Evolutionary conservation across 2,888 invertebrate genomes (phyloP).

Genomic region (Xanthorhoe spadicearia): DNA sequence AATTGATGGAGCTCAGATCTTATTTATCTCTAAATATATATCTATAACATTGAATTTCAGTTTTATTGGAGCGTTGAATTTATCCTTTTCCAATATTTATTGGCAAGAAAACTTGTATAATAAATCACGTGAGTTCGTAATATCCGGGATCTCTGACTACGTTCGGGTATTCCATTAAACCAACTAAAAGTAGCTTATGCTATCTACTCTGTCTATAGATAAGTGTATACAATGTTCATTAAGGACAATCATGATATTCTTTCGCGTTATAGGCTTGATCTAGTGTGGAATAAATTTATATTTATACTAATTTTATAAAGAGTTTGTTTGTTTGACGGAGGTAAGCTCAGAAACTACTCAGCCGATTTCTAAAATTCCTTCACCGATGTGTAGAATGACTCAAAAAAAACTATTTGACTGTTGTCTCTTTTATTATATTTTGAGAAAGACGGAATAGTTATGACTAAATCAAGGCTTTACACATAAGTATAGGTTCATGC

Average conservation of each 20-base stretch:
- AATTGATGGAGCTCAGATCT: too few species aligned
- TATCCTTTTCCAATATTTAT: conserved; percentile 23
- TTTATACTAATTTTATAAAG: too few species aligned
- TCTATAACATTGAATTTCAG: conserved; percentile 3
- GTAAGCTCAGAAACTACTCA: too few species aligned
- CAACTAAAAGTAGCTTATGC: neutral
- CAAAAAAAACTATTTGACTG: too few species aligned
- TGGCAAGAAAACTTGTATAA: conserved; percentile 13
- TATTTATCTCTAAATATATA: too few species aligned
- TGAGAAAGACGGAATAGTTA: neutral
- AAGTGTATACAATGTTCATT: neutral
- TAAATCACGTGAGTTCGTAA: conserved; percentile 17
- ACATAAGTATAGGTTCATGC: conserved; percentile 30
- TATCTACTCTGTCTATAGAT: neutral
- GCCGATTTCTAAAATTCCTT: too few species aligned
- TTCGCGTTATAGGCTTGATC: too few species aligned
- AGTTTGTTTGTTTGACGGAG: too few species aligned
- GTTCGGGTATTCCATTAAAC: conserved; percentile 23
- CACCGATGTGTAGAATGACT: too few species aligned
- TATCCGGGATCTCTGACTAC: conserved; percentile 19
- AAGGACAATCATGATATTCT: too few species aligned
- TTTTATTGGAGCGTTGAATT: conserved; percentile 3
- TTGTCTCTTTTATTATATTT: too few species aligned
- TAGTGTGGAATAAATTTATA: too few species aligned
- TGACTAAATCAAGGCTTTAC: neutral